Conservation (phyloP, 2,888 invertebrate species). For the Anoplius nigerrimus region DNA sequence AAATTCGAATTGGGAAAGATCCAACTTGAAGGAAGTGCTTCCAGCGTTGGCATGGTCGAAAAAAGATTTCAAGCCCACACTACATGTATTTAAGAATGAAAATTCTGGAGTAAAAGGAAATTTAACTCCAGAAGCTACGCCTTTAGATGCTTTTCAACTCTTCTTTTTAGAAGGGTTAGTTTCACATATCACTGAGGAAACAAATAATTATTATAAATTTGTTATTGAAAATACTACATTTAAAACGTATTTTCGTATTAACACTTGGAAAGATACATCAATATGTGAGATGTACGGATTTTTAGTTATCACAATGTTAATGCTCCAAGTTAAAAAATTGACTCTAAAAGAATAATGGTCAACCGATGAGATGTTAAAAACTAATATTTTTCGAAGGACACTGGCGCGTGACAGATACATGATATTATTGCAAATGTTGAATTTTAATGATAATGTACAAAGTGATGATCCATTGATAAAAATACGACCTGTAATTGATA, state of each 20-base stretch:
- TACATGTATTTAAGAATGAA: slow-evolving; percentile 7
- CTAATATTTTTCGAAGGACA: slow-evolving; percentile 19
- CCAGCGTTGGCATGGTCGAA: slow-evolving; percentile 22
- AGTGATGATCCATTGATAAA: slow-evolving; percentile 17
- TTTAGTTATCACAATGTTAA: slow-evolving; percentile 28
- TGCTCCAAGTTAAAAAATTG: slow-evolving; percentile 26
- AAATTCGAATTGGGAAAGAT: slow-evolving; percentile 11
- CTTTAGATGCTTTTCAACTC: neutral
- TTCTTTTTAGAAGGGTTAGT: slow-evolving; percentile 22
- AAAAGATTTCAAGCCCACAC: slow-evolving; percentile 14
- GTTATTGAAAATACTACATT: slow-evolving; percentile 16
- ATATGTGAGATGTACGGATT: slow-evolving; percentile 25
- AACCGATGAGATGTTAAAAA: slow-evolving; percentile 19
- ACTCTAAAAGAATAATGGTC: slow-evolving; percentile 28
- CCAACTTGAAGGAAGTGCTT: slow-evolving; percentile 17
- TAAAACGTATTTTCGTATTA: slow-evolving; percentile 22
- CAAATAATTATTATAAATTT: slow-evolving; percentile 24
- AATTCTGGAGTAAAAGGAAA: slow-evolving; percentile 25
- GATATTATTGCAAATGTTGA: slow-evolving; percentile 21
- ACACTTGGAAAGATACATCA: neutral
- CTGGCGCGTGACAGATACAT: slow-evolving; percentile 19
- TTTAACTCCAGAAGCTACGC: slow-evolving; percentile 21
- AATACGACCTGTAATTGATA: slow-evolving; percentile 7
- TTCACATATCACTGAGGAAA: slow-evolving; percentile 16
- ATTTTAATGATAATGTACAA: slow-evolving; percentile 9